These are phyloP conservation scores for Phalacrocorax pelagicus DNA, from an alignment of 2,113 vertebrate species.

Conservation along the genomic window DNA sequence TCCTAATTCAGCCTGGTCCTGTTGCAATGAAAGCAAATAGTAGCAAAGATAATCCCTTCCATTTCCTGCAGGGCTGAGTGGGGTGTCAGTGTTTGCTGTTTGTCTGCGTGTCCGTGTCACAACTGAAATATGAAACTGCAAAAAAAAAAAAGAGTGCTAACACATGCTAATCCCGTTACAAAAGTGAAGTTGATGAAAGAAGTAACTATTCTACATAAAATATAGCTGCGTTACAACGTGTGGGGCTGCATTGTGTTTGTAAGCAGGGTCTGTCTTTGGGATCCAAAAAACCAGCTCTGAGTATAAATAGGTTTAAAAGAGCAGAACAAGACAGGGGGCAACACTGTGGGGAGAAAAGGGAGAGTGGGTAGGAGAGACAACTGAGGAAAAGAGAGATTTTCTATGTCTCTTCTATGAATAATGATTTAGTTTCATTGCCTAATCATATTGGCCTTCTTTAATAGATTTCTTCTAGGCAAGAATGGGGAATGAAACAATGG, in stretches of 20 bases:
- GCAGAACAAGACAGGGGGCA: not conserved
- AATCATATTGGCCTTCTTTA: not conserved
- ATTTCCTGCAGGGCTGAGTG: not conserved
- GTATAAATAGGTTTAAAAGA: not conserved
- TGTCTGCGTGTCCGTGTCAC: not conserved
- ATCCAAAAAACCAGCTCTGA: not conserved
- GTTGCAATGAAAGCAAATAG: not conserved
- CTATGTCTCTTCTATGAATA: not conserved
- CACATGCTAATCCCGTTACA: not conserved
- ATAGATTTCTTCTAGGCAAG: not conserved
- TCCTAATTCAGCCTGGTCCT: not conserved
- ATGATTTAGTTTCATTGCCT: not conserved
- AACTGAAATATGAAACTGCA: accelerated
- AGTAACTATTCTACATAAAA: not conserved
- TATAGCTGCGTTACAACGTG: accelerated
- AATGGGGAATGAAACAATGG: not conserved
- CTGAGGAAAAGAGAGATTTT: not conserved
- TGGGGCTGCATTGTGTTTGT: not conserved
- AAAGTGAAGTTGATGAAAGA: not conserved
- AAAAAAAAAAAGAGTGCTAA: not conserved
- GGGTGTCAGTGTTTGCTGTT: not conserved
- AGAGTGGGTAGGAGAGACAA: not conserved
- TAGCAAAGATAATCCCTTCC: not conserved
- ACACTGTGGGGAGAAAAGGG: not conserved
- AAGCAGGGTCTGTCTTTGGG: not conserved